Evolutionary conservation across 2,797 vertebrate species (phyloP).

Genomic region (Lagocephalus sceleratus): DNA sequence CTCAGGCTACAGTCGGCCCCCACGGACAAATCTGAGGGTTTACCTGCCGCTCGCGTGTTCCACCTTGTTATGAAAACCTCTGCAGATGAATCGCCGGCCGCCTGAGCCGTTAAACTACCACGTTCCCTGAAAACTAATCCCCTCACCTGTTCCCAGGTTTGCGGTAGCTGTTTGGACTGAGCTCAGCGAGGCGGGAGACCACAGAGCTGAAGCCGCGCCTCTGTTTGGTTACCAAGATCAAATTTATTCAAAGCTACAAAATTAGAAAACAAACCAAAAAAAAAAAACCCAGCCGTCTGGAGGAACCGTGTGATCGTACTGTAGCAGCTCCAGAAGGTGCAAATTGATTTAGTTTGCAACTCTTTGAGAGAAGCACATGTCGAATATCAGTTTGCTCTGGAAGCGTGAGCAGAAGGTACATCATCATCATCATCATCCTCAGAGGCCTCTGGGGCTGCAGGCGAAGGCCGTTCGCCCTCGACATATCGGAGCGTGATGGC

Average conservation of each 20-base stretch:
- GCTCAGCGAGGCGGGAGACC: too few relatives aligned
- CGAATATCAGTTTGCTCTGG: not conserved
- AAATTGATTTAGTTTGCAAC: not conserved
- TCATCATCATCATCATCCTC: not conserved
- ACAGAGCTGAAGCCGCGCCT: too few relatives aligned
- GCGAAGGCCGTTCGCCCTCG: conserved; percentile 45
- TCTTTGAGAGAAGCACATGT: too few relatives aligned
- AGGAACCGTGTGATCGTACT: too few relatives aligned
- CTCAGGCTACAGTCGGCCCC: not conserved
- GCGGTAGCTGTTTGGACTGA: not conserved
- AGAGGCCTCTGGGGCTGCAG: conserved; percentile 20
- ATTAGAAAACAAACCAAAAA: too few relatives aligned
- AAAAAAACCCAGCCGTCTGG: too few relatives aligned
- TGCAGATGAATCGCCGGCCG: not conserved
- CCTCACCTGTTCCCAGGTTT: too few relatives aligned
- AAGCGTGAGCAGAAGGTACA: not conserved
- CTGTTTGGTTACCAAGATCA: too few relatives aligned
- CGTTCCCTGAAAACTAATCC: too few relatives aligned
- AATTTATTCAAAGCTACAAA: too few relatives aligned
- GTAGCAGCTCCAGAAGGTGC: not conserved
- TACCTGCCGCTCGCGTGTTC: not conserved
- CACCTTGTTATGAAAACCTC: not conserved
- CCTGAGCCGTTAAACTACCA: too few relatives aligned
- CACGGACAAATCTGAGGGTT: not conserved
- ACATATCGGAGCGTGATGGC: conserved; percentile 47